Percentiles rank a stretch among this genome's conserved stretches.
These are phyloP conservation scores for Molossus alvarezi DNA, from an alignment of 2,797 vertebrate genomes.

Conservation along the genomic window DNA sequence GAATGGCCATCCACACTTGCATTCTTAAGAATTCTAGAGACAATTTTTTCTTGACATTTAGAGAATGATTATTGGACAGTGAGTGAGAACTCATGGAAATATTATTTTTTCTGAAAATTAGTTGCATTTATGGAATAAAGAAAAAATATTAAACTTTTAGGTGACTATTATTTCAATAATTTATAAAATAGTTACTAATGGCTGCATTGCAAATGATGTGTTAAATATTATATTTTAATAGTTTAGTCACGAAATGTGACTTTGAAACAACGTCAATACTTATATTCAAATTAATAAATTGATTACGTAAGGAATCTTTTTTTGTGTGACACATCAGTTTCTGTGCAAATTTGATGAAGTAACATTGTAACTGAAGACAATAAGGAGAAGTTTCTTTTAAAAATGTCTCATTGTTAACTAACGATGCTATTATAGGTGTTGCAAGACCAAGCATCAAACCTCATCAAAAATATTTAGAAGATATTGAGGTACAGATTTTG, in stretches of 20 bases:
- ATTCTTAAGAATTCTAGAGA: constrained; percentile 27
- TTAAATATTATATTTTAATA: not conserved
- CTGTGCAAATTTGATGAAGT: not conserved
- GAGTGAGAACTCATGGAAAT: not conserved
- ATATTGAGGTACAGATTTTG: constrained; percentile 37
- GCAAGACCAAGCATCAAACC: not conserved
- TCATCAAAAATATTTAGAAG: constrained; percentile 24
- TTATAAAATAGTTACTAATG: not conserved
- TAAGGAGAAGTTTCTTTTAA: not conserved
- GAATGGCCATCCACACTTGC: not conserved
- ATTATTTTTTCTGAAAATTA: not conserved
- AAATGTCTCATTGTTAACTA: not conserved
- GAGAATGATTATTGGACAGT: not conserved
- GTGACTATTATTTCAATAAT: not conserved
- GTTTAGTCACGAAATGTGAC: not conserved
- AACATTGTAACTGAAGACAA: not conserved
- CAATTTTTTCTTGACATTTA: not conserved
- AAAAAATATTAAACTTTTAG: not conserved
- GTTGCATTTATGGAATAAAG: not conserved
- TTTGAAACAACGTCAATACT: constrained; percentile 50
- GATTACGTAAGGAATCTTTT: not conserved
- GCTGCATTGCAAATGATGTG: not conserved
- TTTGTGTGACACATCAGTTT: not conserved
- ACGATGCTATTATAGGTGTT: not conserved
- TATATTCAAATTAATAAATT: constrained; percentile 26